Conservation (phyloP, 2,888 invertebrate species). For the Choreutis nemorana region DNA sequence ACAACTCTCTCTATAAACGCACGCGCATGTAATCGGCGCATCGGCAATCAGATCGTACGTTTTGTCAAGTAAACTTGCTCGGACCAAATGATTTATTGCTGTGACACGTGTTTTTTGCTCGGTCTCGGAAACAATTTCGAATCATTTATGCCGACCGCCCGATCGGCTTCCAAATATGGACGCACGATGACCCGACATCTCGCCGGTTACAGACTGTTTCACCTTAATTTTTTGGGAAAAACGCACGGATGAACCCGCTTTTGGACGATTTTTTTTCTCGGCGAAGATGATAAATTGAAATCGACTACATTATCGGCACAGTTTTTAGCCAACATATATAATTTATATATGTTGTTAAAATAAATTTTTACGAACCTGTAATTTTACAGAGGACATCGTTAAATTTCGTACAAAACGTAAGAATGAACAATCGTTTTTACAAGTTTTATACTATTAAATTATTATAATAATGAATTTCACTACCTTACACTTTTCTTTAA, state of each 20-base stretch:
- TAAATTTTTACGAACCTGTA: not conserved
- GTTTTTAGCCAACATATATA: not conserved
- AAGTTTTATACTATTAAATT: not conserved
- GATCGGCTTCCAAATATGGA: conserved; percentile 37
- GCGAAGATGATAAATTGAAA: conserved; percentile 37
- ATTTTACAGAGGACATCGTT: not conserved
- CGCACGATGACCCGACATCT: conserved; percentile 20
- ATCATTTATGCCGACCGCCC: conserved; percentile 60
- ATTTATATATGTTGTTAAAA: not conserved
- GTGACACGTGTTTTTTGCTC: conserved; percentile 60
- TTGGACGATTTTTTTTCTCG: conserved; percentile 20
- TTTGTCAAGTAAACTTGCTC: conserved; percentile 57
- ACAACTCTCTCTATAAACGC: conserved; percentile 54
- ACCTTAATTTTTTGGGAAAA: conserved; percentile 47
- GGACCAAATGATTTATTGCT: conserved; percentile 57
- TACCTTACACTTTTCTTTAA: not conserved
- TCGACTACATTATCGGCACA: not conserved
- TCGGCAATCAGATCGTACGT: conserved; percentile 54
- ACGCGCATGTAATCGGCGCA: conserved; percentile 40
- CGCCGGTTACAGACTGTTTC: conserved; percentile 39
- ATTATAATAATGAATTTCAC: not conserved
- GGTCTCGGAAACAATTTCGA: conserved; percentile 60
- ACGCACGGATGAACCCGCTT: conserved; percentile 26
- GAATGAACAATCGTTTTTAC: not conserved
- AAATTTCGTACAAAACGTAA: not conserved